Percentiles rank a stretch among this genome's conserved stretches.
These are phyloP conservation scores for Myzus persicae DNA, from an alignment of 1,140 invertebrate species.

Conservation along the genomic window DNA sequence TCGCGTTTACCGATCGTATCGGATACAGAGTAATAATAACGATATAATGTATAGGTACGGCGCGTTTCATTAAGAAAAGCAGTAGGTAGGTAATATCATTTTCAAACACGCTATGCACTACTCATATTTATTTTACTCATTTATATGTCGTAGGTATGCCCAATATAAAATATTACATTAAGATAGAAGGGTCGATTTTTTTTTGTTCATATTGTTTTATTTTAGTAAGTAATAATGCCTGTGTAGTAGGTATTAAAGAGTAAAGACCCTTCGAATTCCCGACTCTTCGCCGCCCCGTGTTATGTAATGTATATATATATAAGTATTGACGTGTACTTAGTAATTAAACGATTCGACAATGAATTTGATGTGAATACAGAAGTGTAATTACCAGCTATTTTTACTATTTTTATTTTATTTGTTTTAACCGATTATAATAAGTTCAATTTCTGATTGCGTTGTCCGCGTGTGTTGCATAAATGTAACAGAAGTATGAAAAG, in stretches of 20 bases:
- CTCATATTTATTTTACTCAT: neutral
- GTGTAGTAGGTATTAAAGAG: neutral
- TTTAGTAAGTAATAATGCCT: neutral
- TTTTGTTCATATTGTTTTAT: neutral
- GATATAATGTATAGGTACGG: neutral
- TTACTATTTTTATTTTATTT: neutral
- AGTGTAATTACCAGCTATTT: neutral
- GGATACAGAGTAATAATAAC: constrained; percentile 24
- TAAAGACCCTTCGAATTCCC: constrained; percentile 30
- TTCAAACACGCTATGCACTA: constrained; percentile 16
- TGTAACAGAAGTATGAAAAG: no score
- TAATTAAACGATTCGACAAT: constrained; percentile 5
- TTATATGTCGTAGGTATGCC: neutral
- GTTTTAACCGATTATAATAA: neutral
- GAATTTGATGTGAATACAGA: neutral
- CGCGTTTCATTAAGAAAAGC: constrained; percentile 9
- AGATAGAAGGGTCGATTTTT: neutral
- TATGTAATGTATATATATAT: neutral
- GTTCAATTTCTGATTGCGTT: neutral
- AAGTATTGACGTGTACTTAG: neutral
- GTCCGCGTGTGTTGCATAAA: no score
- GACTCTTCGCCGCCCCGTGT: neutral
- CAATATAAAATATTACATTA: neutral
- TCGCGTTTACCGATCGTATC: constrained; percentile 40
- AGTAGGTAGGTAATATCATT: constrained; percentile 22